A percentile compares a stretch with the other conserved stretches of the same genome.
phyloP scores from a whole-genome alignment of 2,888 invertebrate species.

The Heliconius cydno region DNA sequence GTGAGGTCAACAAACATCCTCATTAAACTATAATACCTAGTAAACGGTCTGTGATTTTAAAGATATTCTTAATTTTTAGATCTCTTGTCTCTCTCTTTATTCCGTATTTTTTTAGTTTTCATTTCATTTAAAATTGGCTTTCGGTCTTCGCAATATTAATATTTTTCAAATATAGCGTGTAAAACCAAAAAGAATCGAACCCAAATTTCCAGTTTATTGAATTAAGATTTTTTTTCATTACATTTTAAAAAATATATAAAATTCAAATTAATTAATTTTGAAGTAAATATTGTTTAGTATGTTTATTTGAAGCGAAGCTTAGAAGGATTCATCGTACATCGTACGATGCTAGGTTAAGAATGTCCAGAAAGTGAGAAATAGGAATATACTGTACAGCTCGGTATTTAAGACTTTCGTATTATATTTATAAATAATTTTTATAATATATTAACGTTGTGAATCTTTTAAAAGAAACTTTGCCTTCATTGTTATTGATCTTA shows the following conservation, averaged over 20 bases:
- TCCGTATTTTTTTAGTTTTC: not conserved
- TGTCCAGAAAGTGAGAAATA: slow-evolving; percentile 66
- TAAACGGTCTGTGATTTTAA: slow-evolving; percentile 20
- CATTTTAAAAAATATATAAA: not conserved
- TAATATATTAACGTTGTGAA: slow-evolving; percentile 56
- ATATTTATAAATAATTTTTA: slow-evolving; percentile 39
- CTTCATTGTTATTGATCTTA: slow-evolving; percentile 55
- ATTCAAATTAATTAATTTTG: not conserved
- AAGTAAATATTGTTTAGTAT: not conserved
- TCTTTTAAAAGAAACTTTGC: slow-evolving; percentile 61
- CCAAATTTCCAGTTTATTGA: no score
- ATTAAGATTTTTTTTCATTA: no score
- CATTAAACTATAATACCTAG: slow-evolving; percentile 7
- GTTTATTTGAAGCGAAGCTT: slow-evolving; percentile 15
- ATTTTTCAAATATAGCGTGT: no score
- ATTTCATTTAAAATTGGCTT: no score
- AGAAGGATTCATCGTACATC: slow-evolving; percentile 47
- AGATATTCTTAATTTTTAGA: slow-evolving; percentile 6
- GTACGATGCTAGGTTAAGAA: slow-evolving; percentile 53
- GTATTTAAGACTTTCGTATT: slow-evolving; percentile 39
- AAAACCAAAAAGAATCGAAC: no score
- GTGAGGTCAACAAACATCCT: not conserved
- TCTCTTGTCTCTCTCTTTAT: not conserved
- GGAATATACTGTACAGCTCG: slow-evolving; percentile 48
- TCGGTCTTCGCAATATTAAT: not conserved